A percentile compares a stretch with the other conserved stretches of the same genome.
phyloP scores from a whole-genome alignment of 2,888 invertebrate genomes.

The Sepiola atlantica region DNA sequence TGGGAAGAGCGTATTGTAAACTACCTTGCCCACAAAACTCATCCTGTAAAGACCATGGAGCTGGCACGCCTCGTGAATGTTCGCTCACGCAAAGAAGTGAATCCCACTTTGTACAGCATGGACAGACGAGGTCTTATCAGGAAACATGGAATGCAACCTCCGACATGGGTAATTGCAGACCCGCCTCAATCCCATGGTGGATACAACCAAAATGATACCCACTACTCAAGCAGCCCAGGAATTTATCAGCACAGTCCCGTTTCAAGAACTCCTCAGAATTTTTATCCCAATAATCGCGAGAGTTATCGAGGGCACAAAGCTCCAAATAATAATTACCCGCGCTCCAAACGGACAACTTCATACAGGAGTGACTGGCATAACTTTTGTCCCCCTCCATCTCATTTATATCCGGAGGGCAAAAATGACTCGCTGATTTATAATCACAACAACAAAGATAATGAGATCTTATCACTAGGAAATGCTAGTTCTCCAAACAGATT shows the following conservation, averaged over 20 bases:
- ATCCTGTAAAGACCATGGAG: conserved; percentile 55
- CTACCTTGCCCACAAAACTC: conserved; percentile 44
- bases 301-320: conserved; percentile 41
- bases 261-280: conserved; percentile 43
- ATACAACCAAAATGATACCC: conserved; percentile 38
- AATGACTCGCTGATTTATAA: conserved; percentile 37
- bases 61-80: conserved; percentile 64
- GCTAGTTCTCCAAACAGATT: conserved; percentile 44
- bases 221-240: conserved; percentile 44
- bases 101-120: conserved; percentile 65
- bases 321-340: conserved; percentile 43
- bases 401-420: conserved; percentile 34
- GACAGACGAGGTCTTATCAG: conserved; percentile 52
- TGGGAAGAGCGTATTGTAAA: conserved; percentile 45
- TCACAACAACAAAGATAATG: conserved; percentile 40
- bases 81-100: conserved; percentile 59
- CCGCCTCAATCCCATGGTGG: conserved; percentile 35
- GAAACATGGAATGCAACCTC: conserved; percentile 52
- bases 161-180: conserved; percentile 53
- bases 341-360: conserved; percentile 43
- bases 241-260: conserved; percentile 38
- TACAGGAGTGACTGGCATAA: conserved; percentile 42
- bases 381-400: conserved; percentile 45
- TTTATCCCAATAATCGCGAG: conserved; percentile 41
- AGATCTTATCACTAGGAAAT: conserved; percentile 37